Base-by-base conservation (phyloP, 2,888 invertebrate genomes). In the Stenichneumon culpator region DNA sequence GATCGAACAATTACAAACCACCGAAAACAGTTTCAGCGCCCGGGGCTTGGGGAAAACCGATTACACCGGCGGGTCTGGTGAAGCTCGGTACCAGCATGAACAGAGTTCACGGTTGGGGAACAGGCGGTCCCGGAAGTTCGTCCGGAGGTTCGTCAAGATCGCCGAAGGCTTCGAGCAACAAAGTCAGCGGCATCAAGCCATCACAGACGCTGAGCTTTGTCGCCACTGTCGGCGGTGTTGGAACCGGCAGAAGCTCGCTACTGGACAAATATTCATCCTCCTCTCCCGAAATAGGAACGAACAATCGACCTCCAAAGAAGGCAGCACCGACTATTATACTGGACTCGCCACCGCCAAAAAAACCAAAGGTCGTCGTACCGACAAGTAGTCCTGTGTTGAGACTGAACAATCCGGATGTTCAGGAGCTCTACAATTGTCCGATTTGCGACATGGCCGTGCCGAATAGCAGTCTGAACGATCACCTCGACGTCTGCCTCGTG, bases 61-160 rank as follows among this genome's bases (percentile, higher is more conserved):
- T 11, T n/a, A n/a, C 28, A 11, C 22, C 82, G 11, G 19, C 39
- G 32, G 88, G 86, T 63, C 79, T 92, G 16, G 90, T 87, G 52
- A 93, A 93, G 83, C 85, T 93, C 3, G 92, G 92, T 5, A 92
- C 88, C 25, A 82, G 68, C 52, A 89, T 89, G 3, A 93, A 92
- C 84, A 91, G 92, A 50, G 90, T 92, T 69, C 90, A 91, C 80
- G 92, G 92, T 14, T 93, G 90, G 89, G 91, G 90, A 14, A 90
- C 87, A 19, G 90, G 90, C 39, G 92, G 92, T 3, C 91, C 93
- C 5, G 87, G 77, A 67, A 74, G 72, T 81, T 83, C 82, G 36
- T 50, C 73, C 6, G 6, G 36, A 47, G 19, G 52, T 52, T 44
- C 47, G 39, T 69, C 86, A 19, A 87, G 39, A 50, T 19, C 68